Conservation (phyloP, 2,113 vertebrate genomes). For the Petrocephalus zakoni region DNA sequence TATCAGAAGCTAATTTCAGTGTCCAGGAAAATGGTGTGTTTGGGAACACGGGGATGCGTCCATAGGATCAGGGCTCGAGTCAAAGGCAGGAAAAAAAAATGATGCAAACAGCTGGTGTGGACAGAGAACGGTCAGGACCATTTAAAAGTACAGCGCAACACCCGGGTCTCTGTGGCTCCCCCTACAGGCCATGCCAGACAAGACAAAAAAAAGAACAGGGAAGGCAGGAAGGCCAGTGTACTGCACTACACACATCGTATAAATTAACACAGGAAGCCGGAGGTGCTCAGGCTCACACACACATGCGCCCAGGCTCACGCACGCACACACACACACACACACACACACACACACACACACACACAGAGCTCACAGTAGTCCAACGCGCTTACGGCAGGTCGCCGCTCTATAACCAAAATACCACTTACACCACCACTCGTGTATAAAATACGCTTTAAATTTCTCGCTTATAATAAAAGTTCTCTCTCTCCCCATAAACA, state of each 20-base stretch:
- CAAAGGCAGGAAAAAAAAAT: background rate
- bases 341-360: slow-evolving; percentile 25
- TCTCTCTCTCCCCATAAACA: slow-evolving; percentile 20
- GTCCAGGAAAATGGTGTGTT: background rate
- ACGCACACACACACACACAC: slow-evolving; percentile 41
- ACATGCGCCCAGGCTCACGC: slow-evolving; percentile 27
- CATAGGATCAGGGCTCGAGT: background rate
- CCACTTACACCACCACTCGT: slow-evolving; percentile 57
- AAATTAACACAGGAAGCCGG: slow-evolving; percentile 56
- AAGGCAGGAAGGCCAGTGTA: slow-evolving; percentile 69
- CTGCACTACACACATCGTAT: slow-evolving; percentile 81
- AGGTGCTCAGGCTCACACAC: slow-evolving; percentile 24
- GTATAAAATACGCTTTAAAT: slow-evolving; percentile 18
- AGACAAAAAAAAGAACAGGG: background rate
- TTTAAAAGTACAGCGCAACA: background rate
- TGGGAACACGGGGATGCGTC: background rate
- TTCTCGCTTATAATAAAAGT: background rate
- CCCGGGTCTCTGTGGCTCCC: background rate
- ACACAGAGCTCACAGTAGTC: slow-evolving; percentile 72
- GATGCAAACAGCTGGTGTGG: background rate
- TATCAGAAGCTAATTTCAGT: background rate
- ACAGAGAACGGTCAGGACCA: background rate
- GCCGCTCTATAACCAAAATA: slow-evolving; percentile 72
- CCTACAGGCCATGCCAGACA: background rate
- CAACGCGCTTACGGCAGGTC: slow-evolving; percentile 73